Base-by-base conservation (phyloP, 2,888 invertebrate genomes). In the Acrobasis repandana region DNA sequence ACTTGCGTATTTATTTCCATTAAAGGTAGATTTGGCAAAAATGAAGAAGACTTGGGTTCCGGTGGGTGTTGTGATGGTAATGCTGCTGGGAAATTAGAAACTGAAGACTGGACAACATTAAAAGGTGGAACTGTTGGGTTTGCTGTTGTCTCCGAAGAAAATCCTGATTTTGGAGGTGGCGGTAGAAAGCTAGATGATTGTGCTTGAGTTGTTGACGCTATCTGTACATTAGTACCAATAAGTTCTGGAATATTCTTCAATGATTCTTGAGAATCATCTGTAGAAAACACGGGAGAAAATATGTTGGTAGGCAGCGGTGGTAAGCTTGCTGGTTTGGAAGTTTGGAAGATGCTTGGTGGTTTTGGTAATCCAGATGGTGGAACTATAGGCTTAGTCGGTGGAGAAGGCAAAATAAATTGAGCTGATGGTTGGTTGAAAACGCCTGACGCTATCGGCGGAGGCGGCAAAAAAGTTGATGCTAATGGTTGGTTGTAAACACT, bases 231-330 rank as follows among this genome's bases (percentile, higher is more conserved):
- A 11, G 14, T 14, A n/a, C 11, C 11, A 11, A 43, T 43, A 14
- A n/a, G 43, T 43, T 43, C 43, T 43, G 11, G 43, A 43, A 43
- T 6, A 43, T 43, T 14, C 15, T 6, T 15, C n/a, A n/a, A 48
- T 36, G 50, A 11, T 49, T 49, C 20, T 43, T 50, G 50, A 20
- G 20, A 38, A 50, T n/a, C 11, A 1, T 50, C 49, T 38, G 14
- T 28, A 36, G 49, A 2, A 20, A 57, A 48, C 6, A 20, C 18
- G 20, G 58, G 58, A 5, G 58, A 50, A 58, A 58, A 58, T 20
- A 58, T 49, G 11, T 49, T 50, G 20, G 48, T 38, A 14, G 58
- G 38, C 14, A 61, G 16, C 9, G 63, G 20, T 20, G 64, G 36
- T 46, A 61, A 43, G 54, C 47, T 61, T 56, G 59, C 14, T 16